These are phyloP conservation scores for Tanaodytes sp. DNA, from an alignment of 2,888 invertebrate species.

Conservation along the genomic window DNA sequence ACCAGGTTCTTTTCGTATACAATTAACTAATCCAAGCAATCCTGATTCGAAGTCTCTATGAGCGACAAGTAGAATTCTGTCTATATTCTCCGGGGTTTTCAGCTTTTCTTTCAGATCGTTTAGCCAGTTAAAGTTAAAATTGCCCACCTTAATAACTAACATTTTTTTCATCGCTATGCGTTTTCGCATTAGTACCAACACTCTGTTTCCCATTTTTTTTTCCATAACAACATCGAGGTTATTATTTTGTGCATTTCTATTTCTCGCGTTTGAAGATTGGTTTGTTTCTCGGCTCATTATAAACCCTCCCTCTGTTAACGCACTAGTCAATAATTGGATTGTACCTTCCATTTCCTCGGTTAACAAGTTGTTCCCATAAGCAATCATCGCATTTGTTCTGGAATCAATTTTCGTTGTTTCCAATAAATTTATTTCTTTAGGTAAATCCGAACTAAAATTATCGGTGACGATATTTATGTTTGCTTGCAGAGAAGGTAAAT, in stretches of 20 bases:
- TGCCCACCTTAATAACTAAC: background rate
- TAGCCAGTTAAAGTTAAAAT: background rate
- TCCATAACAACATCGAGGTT: background rate
- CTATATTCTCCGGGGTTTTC: background rate
- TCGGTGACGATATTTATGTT: conserved; percentile 76
- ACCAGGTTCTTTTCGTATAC: conserved; percentile 86
- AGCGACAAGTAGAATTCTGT: conserved; percentile 74
- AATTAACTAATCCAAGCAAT: conserved; percentile 90
- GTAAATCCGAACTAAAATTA: conserved; percentile 73
- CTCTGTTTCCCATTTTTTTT: background rate
- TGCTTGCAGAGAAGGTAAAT: conserved; percentile 81
- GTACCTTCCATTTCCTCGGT: conserved; percentile 56
- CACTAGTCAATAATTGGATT: conserved; percentile 34
- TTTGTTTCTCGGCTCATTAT: conserved; percentile 59
- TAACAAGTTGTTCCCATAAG: conserved; percentile 75
- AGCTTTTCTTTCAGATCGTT: background rate
- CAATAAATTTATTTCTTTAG: conserved; percentile 76
- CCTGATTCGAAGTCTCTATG: conserved; percentile 81
- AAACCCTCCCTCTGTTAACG: conserved; percentile 60
- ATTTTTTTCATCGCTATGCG: background rate
- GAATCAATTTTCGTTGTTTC: conserved; percentile 75
- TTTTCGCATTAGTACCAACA: background rate
- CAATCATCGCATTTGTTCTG: conserved; percentile 75
- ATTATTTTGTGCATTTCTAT: background rate
- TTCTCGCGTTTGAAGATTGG: no score